A percentile compares a stretch with the other conserved stretches of the same genome.
Evolutionary conservation across 2,113 vertebrate genomes (phyloP).

Genomic region (Rana temporaria): DNA sequence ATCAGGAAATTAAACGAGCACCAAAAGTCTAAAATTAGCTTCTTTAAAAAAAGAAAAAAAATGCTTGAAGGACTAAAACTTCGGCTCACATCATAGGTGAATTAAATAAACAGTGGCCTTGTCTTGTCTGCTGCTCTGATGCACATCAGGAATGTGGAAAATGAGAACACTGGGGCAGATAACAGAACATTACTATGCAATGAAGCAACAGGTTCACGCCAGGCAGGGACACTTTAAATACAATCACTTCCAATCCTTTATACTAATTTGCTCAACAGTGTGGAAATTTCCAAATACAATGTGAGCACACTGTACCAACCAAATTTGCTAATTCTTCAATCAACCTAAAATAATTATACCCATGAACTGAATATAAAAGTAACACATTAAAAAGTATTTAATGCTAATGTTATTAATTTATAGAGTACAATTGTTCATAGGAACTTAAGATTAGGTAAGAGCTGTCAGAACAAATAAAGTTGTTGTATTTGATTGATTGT

Average conservation of each 20-base stretch:
- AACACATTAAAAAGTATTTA: no score
- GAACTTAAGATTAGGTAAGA: no score
- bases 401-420: no score
- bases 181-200: slow-evolving; percentile 2
- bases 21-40: background rate
- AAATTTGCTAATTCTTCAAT: no score
- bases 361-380: no score
- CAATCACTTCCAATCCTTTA: background rate
- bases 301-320: background rate
- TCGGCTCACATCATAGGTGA: background rate
- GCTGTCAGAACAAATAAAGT: no score
- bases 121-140: background rate
- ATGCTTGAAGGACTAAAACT: background rate
- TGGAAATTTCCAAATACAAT: background rate
- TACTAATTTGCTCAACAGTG: background rate
- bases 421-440: no score
- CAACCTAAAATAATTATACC: no score
- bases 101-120: background rate
- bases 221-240: no score
- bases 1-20: background rate
- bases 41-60: background rate
- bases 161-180: background rate
- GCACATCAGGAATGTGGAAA: slow-evolving; percentile 40
- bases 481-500: no score
- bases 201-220: background rate